Base-by-base conservation (phyloP, 2,113 vertebrate genomes). In the Dasyornis broadbenti region DNA sequence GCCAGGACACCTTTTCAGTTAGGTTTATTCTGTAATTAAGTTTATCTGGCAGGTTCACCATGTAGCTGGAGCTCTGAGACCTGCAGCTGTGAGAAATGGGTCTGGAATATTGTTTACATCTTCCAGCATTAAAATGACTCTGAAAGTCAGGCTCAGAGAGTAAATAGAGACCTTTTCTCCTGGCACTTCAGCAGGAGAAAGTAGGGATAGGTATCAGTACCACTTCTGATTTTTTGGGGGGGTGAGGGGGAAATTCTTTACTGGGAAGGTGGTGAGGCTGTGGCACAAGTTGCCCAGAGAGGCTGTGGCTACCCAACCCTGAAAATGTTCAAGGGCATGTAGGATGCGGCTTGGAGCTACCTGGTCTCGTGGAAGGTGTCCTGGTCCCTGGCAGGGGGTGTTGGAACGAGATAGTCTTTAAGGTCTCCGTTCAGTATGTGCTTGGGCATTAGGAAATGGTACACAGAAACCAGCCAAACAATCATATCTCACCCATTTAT, bases 361-460 rank as follows among this genome's bases (percentile, higher is more conserved):
- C 11, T 26, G 33, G 5, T 35, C 6, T 59, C 18, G 37, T 31
- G 21, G 13, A 42, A 86, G 13, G 11, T 35, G 21, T 50, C 9
- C 30, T 10, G 15, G 16, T 26, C 11, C 53, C 7, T 42, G 21
- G 53, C 42, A 65, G 35, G 8, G 11, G 13, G 6, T 23, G 18
- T 73, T 64, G 40, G 37, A 47, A 56, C 7, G 2, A 49, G 30
- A 30, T 49, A 10, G 24, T 66, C 26, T 68, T 59, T 50, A 50
- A 66, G 13, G 17, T 80, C 10, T 50, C 24, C 0, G 0, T 45
- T 63, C 18, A 21, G 6, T n/a, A 4, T 23, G 17, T 27, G 30
- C 24, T 60, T 54, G 40, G 28, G 21, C 42, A 33, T 11, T 53
- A 35, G 35, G 39, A 71, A 84, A 65, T 1, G 0, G 24, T 7